A percentile compares a stretch with the other conserved stretches of the same genome.
These are phyloP conservation scores for Halyomorpha halys DNA, from an alignment of 1,140 invertebrate species.

Conservation along the genomic window DNA sequence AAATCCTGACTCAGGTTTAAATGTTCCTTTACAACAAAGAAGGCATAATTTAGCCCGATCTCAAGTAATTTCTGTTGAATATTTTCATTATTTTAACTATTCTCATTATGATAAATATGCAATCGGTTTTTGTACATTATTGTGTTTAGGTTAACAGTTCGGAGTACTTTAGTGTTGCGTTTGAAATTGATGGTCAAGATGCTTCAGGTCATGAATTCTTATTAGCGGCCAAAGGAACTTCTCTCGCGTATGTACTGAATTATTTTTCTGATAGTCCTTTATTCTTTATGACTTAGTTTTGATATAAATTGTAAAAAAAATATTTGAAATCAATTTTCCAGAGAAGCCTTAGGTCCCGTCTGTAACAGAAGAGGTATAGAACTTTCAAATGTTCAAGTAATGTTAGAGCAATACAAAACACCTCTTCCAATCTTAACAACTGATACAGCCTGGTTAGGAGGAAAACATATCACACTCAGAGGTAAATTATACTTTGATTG, in stretches of 20 bases:
- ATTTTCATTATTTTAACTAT: not conserved
- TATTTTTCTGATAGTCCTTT: not conserved
- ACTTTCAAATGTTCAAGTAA: constrained; percentile 49
- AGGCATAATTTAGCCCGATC: constrained; percentile 26
- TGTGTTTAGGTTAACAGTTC: constrained; percentile 54
- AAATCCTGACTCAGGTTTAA: constrained; percentile 20
- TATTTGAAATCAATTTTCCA: constrained; percentile 30
- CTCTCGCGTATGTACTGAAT: constrained; percentile 49
- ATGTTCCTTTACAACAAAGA: constrained; percentile 24
- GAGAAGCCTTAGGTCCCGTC: constrained; percentile 44
- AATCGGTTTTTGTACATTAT: not conserved
- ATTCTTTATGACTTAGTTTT: not conserved
- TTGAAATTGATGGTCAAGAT: constrained; percentile 47
- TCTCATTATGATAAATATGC: not conserved
- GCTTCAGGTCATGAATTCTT: constrained; percentile 51
- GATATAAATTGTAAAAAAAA: not conserved
- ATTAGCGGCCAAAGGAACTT: constrained; percentile 54
- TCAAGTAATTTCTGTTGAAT: constrained; percentile 9
- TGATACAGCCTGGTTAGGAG: constrained; percentile 54
- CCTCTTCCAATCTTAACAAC: constrained; percentile 46
- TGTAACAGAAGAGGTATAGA: constrained; percentile 51
- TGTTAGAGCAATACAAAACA: constrained; percentile 51
- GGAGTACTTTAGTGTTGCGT: constrained; percentile 63
- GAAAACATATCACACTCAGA: constrained; percentile 57
- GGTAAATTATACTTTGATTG: constrained; percentile 41